These are phyloP conservation scores for Pteropus rufus DNA, from an alignment of 2,797 vertebrate species.

Conservation along the genomic window DNA sequence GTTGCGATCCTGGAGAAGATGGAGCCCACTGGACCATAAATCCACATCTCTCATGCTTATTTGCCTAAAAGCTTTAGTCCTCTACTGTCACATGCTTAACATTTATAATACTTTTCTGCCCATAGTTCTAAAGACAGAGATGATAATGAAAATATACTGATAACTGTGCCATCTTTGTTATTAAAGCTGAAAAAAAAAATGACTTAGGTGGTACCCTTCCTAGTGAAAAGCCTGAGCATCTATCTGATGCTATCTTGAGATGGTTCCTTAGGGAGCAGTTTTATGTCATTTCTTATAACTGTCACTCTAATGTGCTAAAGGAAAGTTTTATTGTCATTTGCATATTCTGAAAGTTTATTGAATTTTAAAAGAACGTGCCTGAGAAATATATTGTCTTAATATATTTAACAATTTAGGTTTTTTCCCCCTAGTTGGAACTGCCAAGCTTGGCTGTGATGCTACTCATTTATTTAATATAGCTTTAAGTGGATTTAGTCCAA, in stretches of 20 bases:
- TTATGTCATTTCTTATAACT: constrained; percentile 66
- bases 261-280: constrained; percentile 58
- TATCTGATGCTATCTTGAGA: not conserved
- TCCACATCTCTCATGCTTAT: accelerated
- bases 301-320: constrained; percentile 49
- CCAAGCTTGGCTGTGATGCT: not conserved
- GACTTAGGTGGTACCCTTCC: not conserved
- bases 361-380: constrained; percentile 45
- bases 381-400: constrained; percentile 30
- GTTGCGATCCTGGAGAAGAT: not conserved
- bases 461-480: not conserved
- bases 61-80: not conserved
- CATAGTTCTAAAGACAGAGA: not conserved
- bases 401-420: constrained; percentile 16
- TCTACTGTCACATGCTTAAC: not conserved
- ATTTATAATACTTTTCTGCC: not conserved
- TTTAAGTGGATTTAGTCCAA: not conserved
- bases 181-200: not conserved
- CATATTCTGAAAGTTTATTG: constrained; percentile 63
- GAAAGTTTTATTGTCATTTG: constrained; percentile 61
- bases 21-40: not conserved
- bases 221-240: constrained; percentile 9
- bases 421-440: not conserved
- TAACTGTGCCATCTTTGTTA: constrained; percentile 28
- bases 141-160: not conserved